Conservation (phyloP, 1,140 invertebrate genomes). For the Megalonaias nervosa region DNA sequence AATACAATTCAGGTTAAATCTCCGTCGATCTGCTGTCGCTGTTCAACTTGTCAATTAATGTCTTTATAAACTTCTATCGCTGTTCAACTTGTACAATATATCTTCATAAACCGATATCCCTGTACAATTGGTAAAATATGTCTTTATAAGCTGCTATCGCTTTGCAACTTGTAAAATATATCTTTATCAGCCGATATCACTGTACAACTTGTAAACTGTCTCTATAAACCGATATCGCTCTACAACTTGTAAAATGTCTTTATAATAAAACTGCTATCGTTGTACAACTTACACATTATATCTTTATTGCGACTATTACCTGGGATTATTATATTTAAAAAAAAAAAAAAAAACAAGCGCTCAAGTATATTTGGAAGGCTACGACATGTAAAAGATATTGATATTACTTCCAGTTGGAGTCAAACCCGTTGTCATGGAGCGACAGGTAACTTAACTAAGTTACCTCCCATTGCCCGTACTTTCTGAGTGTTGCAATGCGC, state of each 20-base stretch:
- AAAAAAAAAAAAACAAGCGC: neutral
- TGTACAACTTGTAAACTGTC: too few relatives aligned
- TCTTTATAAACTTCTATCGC: slow-evolving; percentile 65
- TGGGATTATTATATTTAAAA: neutral
- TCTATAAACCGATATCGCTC: too few relatives aligned
- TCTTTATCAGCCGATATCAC: too few relatives aligned
- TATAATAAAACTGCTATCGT: slow-evolving; percentile 78
- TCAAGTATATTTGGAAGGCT: slow-evolving; percentile 1
- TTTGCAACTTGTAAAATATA: too few relatives aligned
- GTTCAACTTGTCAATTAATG: slow-evolving; percentile 4
- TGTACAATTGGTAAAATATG: too few relatives aligned
- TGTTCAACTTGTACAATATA: slow-evolving; percentile 30
- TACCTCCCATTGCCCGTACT: slow-evolving; percentile 31
- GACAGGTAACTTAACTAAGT: slow-evolving; percentile 24
- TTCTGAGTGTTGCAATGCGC: slow-evolving; percentile 16
- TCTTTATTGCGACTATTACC: neutral
- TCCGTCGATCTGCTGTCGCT: slow-evolving; percentile 78
- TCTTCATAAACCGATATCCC: too few relatives aligned
- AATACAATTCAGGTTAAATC: too few relatives aligned
- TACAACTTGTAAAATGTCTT: too few relatives aligned
- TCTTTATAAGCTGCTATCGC: too few relatives aligned
- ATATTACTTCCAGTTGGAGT: slow-evolving; percentile 3
- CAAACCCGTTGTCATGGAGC: slow-evolving; percentile 27
- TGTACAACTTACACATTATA: slow-evolving; percentile 53
- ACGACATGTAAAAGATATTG: neutral